Evolutionary conservation across 2,113 vertebrate species (phyloP).

Genomic region (Argyrosomus japonicus): DNA sequence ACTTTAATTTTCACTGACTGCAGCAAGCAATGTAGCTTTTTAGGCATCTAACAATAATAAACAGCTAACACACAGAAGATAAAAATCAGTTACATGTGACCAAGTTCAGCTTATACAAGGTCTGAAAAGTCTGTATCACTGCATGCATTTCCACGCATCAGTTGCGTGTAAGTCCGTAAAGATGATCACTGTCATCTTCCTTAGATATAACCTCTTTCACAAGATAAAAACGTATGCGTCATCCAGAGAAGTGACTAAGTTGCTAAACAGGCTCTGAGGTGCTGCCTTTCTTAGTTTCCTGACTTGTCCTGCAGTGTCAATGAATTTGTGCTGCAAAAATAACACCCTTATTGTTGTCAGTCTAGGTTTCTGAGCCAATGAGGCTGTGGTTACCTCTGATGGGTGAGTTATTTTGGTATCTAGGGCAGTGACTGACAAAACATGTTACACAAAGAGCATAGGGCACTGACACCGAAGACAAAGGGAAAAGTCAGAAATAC

Average conservation of each 20-base stretch:
- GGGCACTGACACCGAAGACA: conserved; percentile 5
- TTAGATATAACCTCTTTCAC: background rate
- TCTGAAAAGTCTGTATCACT: background rate
- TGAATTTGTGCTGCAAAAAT: background rate
- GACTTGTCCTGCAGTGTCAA: conserved; percentile 20
- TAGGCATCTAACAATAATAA: background rate
- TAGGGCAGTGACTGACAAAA: conserved; percentile 26
- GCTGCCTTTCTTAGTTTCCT: conserved; percentile 5
- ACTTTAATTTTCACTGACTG: background rate
- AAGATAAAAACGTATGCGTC: background rate
- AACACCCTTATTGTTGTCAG: conserved; percentile 34
- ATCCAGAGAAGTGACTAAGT: background rate
- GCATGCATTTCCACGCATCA: background rate
- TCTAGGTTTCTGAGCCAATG: background rate
- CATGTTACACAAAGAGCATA: conserved; percentile 13
- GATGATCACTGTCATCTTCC: background rate
- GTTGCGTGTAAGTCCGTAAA: background rate
- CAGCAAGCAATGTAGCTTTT: background rate
- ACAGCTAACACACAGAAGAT: background rate
- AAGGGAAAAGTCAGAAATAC: conserved; percentile 33
- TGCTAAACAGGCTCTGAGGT: conserved; percentile 49
- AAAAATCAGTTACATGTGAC: background rate
- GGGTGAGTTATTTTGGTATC: conserved; percentile 39
- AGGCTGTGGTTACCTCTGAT: conserved; percentile 1
- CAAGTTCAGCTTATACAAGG: background rate